These are phyloP conservation scores for Phrynocephalus versicolor DNA, from an alignment of 2,113 vertebrate species.

Conservation along the genomic window DNA sequence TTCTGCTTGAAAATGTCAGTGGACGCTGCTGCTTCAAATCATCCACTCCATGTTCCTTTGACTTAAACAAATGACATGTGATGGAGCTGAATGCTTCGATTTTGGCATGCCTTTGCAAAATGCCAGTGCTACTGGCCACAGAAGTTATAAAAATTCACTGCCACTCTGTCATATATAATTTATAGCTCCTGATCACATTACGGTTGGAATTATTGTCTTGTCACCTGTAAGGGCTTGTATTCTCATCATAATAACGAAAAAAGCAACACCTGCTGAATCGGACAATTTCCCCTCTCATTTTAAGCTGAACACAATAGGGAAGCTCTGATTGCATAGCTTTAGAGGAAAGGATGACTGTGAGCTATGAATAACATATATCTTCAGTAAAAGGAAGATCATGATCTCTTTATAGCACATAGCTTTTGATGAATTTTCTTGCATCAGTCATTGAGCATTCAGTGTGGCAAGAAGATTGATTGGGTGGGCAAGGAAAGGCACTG, in stretches of 20 bases:
- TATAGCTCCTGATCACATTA: accelerated
- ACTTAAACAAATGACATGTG: not conserved
- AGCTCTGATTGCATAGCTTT: not conserved
- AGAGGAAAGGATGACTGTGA: slow-evolving; percentile 32
- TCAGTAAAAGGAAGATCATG: slow-evolving; percentile 60
- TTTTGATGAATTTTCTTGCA: slow-evolving; percentile 68
- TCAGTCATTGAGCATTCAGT: slow-evolving; percentile 61
- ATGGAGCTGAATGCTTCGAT: not conserved
- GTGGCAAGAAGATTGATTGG: slow-evolving; percentile 73
- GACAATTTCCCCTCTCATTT: slow-evolving; percentile 23
- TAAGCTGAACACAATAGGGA: slow-evolving; percentile 39
- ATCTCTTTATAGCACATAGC: slow-evolving; percentile 63
- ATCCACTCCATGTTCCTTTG: slow-evolving; percentile 9
- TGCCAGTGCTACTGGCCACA: slow-evolving; percentile 31
- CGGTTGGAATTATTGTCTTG: slow-evolving; percentile 31
- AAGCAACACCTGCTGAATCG: not conserved
- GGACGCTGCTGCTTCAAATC: slow-evolving; percentile 2
- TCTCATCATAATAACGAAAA: slow-evolving; percentile 7
- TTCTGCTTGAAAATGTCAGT: slow-evolving; percentile 33
- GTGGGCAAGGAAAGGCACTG: slow-evolving; percentile 27
- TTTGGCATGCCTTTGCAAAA: slow-evolving; percentile 26
- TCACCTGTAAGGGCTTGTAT: slow-evolving; percentile 13
- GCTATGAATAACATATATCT: slow-evolving; percentile 46
- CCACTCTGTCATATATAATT: not conserved
- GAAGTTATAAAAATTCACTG: slow-evolving; percentile 15